A percentile compares a stretch with the other conserved stretches of the same genome.
These are phyloP conservation scores for Enteromius paludinosus DNA, from an alignment of 2,797 vertebrate genomes.

Conservation along the genomic window DNA sequence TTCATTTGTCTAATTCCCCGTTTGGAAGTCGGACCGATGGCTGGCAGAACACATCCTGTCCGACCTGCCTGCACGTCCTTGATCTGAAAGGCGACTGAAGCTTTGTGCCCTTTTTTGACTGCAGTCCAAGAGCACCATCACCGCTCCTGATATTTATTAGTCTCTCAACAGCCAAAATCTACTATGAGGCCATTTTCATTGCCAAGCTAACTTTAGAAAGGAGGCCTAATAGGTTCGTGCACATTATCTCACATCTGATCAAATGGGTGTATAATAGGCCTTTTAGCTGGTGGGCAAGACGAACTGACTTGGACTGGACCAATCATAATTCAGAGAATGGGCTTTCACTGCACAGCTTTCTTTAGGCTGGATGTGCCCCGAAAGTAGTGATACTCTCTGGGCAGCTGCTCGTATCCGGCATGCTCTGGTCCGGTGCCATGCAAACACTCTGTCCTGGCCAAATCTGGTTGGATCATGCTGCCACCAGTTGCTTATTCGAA, in stretches of 20 bases:
- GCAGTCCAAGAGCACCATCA: constrained; percentile 44
- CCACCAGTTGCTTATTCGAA: constrained; percentile 49
- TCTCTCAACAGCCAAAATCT: constrained; percentile 48
- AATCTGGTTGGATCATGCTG: constrained; percentile 48
- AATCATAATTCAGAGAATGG: constrained; percentile 46
- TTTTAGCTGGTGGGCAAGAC: constrained; percentile 52
- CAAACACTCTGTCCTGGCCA: constrained; percentile 38
- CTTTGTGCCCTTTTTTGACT: constrained; percentile 48
- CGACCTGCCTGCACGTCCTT: constrained; percentile 54
- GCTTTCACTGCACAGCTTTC: constrained; percentile 58
- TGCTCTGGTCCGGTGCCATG: constrained; percentile 4
- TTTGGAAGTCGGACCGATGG: constrained; percentile 65
- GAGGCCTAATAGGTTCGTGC: constrained; percentile 52
- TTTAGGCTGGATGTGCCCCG: constrained; percentile 61
- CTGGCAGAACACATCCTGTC: constrained; percentile 65
- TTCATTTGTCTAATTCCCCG: constrained; percentile 77
- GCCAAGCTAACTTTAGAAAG: constrained; percentile 32
- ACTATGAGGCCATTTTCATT: constrained; percentile 48
- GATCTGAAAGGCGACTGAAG: constrained; percentile 50
- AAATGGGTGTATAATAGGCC: constrained; percentile 57
- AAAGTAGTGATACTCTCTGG: constrained; percentile 59
- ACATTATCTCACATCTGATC: constrained; percentile 47
- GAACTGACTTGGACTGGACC: constrained; percentile 59
- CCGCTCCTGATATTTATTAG: constrained; percentile 50
- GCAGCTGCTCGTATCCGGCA: constrained; percentile 65